Base-by-base conservation (phyloP, 2,888 invertebrate genomes). In the Helicoverpa assulta region DNA sequence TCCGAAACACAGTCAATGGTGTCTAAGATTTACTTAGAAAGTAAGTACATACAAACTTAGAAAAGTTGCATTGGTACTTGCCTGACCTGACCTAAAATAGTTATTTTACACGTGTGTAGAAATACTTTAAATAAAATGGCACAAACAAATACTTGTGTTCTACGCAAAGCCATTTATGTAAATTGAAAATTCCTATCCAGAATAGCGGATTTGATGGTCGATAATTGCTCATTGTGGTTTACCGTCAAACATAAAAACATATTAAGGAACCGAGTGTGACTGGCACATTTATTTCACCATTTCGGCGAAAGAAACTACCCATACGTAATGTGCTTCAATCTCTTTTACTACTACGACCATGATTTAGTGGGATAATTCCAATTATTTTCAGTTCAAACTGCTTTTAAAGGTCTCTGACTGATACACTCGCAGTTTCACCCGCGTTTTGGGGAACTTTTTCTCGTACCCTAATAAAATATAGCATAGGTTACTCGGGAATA, bases 191-290 rank as follows among this genome's bases (percentile, higher is more conserved):
- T 78, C 53, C 51, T 58, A 53, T 56, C n/a, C 26, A 14, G 40
- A 52, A 59, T 56, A 72, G 61, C 50, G 52, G 50, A 60, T 57
- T 56, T 55, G 62, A n/a, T 58, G 18, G 21, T 26, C 43, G 59
- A 74, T 78, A 74, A 69, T 79, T 65, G 75, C 29, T 47, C 56
- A 60, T 60, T 66, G 75, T 79, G 50, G 62, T 73, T 76, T 74
- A 69, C 69, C 54, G 62, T 60, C 74, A 60, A 66, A 74, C 77
- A 77, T 77, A 77, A 77, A 77, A 78, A 58, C 37, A n/a, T 47
- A 73, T 54, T 63, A 57, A 74, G 63, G 68, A 60, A 66, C 29
- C 37, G 40, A 69, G 16, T 62, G 79, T 66, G 60, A 56, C 64
- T n/a, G 64, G 19, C 59, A 62, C 61, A 68, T 74, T 76, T 68